These are phyloP conservation scores for Poeciliopsis infans DNA, from an alignment of 2,797 vertebrate genomes.

Conservation along the genomic window DNA sequence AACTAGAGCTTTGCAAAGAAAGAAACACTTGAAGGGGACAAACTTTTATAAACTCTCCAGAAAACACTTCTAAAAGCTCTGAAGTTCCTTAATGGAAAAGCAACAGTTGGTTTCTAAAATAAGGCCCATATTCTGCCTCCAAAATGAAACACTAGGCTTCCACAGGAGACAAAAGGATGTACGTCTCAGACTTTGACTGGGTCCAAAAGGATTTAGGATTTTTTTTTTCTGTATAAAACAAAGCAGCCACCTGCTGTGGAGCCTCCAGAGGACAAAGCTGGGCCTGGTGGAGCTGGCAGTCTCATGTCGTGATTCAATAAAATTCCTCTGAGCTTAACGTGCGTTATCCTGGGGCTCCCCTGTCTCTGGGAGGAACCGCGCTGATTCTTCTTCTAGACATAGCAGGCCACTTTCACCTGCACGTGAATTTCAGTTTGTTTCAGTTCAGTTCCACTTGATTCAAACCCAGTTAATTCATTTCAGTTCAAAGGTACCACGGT, in stretches of 20 bases:
- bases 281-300: slow-evolving; percentile 44
- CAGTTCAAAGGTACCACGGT: background rate
- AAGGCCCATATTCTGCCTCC: background rate
- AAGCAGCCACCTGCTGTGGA: slow-evolving; percentile 60
- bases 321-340: slow-evolving; percentile 56
- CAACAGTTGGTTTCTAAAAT: background rate
- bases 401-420: slow-evolving; percentile 14
- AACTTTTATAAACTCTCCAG: background rate
- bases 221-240: slow-evolving; percentile 38
- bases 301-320: slow-evolving; percentile 60
- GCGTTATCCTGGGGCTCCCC: slow-evolving; percentile 49
- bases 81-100: background rate
- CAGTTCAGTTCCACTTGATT: background rate
- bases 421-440: background rate
- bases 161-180: slow-evolving; percentile 38
- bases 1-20: background rate
- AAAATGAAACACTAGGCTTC: slow-evolving; percentile 6
- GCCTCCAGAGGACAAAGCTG: slow-evolving; percentile 58
- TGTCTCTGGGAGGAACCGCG: slow-evolving; percentile 40
- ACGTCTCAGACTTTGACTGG: slow-evolving; percentile 43
- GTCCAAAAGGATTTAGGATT: slow-evolving; percentile 45
- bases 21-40: background rate
- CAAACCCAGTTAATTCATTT: background rate
- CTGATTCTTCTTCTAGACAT: slow-evolving; percentile 30
- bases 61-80: background rate